Base-by-base conservation (phyloP, 1,140 invertebrate genomes). In the Drosophila littoralis region DNA sequence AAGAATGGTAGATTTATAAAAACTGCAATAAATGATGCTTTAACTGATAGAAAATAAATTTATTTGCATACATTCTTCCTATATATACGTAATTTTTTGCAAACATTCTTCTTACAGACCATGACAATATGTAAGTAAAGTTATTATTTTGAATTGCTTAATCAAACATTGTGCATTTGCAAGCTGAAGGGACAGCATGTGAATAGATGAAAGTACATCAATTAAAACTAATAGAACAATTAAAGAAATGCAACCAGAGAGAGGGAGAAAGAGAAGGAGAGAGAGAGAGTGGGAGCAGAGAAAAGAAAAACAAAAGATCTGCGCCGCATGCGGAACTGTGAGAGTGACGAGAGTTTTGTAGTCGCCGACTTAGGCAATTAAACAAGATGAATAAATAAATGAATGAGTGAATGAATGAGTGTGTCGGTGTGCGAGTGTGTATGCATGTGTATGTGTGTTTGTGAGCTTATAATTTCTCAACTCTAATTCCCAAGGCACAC, bases 191-290 rank as follows among this genome's bases (percentile, higher is more conserved):
- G 17, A 15, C 54, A 54, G 55, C 42, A 50, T 42, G 61, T 73
- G 36, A 54, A 38, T 65, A 35, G 40, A 68, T 60, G 71, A 36
- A 57, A 55, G 76, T 83, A 64, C 84, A 75, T 88, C 84, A 88
- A 88, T 88, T 88, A 88, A 88, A 89, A 72, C 77, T 88, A 89
- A 88, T 88, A 88, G 80, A 88, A 89, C 84, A 89, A 88, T 88
- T 88, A 77, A 82, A 74, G 83, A 77, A 77, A 79, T 88, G 80
- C 83, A 83, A 61, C 63, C 79, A 64, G 28, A 10, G 10, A 22
- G 15, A 48, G 12, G 12, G n/a, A 51, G 35, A 58, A 40, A 15
- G n/a, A 64, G 36, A 64, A 58, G 66, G 66, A 88, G 33, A 36
- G 50, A 9, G 32, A 77, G 12, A 13, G n/a, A n/a, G n/a, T n/a